phyloP scores from a whole-genome alignment of 1,140 invertebrate species.

The Hetaerina americana region DNA sequence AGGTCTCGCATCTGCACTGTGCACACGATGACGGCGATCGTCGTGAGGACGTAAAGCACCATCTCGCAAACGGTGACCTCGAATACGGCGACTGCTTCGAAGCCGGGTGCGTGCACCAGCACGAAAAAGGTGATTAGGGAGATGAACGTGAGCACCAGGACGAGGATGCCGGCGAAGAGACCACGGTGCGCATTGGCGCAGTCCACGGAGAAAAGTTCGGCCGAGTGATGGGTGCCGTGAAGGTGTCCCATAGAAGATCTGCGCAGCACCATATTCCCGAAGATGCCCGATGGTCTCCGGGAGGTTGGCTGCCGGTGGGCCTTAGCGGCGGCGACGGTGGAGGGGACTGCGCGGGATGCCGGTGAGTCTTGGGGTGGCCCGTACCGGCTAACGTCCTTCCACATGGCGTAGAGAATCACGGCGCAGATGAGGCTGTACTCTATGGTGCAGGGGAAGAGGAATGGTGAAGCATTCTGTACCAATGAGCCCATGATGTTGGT shows the following conservation, averaged over 20 bases:
- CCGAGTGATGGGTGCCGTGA: constrained; percentile 31
- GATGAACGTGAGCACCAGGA: constrained; percentile 75
- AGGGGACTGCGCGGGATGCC: too few species aligned
- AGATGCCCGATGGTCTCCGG: neutral
- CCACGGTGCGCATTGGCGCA: constrained; percentile 78
- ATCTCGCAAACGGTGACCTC: constrained; percentile 66
- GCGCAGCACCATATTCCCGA: constrained; percentile 33
- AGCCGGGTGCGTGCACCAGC: constrained; percentile 50
- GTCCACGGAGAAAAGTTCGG: constrained; percentile 74
- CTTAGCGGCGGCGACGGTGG: neutral
- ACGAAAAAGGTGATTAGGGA: constrained; percentile 86
- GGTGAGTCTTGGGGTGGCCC: too few species aligned
- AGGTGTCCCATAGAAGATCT: constrained; percentile 27
- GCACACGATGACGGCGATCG: constrained; percentile 38
- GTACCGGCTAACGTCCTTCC: constrained; percentile 37
- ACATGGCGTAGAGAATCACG: constrained; percentile 73
- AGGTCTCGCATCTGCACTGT: constrained; percentile 46
- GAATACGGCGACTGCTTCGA: constrained; percentile 51
- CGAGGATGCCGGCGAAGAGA: constrained; percentile 70
- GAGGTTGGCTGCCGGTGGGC: constrained; percentile 23
- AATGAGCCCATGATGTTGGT: constrained; percentile 41
- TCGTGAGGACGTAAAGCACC: constrained; percentile 47
- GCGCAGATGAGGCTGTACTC: constrained; percentile 74
- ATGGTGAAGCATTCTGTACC: constrained; percentile 66
- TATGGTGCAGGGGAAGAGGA: constrained; percentile 81